Evolutionary conservation across 2,888 invertebrate species (phyloP).

Genomic region (Zhuqinia jingwanae): DNA sequence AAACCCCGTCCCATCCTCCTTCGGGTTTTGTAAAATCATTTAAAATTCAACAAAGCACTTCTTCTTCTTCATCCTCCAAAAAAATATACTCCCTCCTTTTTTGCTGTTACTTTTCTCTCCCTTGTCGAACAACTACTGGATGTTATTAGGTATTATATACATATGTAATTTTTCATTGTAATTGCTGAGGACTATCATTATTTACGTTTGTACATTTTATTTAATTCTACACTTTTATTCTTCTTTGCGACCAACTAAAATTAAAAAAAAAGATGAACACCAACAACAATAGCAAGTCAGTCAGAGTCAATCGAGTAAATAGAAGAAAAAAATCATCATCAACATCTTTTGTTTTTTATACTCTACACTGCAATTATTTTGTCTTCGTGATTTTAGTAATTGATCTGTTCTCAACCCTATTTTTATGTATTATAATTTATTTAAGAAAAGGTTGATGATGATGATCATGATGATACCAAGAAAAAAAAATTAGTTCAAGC

Average conservation of each 20-base stretch:
- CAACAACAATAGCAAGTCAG: conserved; percentile 43
- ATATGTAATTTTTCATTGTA: conserved; percentile 27
- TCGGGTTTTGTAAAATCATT: conserved; percentile 27
- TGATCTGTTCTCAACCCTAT: conserved; percentile 22
- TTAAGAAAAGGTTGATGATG: too few relatives aligned
- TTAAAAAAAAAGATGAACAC: too few relatives aligned
- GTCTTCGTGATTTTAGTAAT: conserved; percentile 57
- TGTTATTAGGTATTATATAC: background rate
- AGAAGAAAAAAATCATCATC: conserved; percentile 37
- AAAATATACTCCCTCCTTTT: background rate
- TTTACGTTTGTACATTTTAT: conserved; percentile 40
- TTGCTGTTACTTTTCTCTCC: conserved; percentile 24
- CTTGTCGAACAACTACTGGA: background rate
- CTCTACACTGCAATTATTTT: conserved; percentile 48
- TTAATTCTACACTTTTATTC: too few relatives aligned
- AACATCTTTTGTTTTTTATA: background rate
- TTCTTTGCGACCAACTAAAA: too few relatives aligned
- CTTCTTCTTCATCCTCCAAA: too few relatives aligned
- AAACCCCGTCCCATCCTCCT: conserved; percentile 19
- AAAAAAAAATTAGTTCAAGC: conserved; percentile 56
- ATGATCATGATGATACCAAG: background rate
- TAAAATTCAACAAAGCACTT: conserved; percentile 43
- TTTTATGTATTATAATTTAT: conserved; percentile 17
- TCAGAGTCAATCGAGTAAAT: conserved; percentile 50
- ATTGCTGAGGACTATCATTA: conserved; percentile 36